Evolutionary conservation across 2,797 vertebrate genomes (phyloP).

Genomic region (Rhabdophis nuchalis): DNA sequence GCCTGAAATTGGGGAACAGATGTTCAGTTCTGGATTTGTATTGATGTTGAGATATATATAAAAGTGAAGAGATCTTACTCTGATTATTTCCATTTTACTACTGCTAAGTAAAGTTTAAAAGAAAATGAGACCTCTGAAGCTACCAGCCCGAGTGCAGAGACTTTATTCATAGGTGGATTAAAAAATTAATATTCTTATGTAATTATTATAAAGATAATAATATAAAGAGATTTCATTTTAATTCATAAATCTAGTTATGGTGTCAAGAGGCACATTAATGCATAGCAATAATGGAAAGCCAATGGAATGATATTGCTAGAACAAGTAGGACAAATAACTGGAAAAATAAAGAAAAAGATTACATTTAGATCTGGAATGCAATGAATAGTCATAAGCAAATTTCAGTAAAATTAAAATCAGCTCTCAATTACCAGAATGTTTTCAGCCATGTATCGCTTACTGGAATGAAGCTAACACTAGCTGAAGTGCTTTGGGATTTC

Average conservation of each 20-base stretch:
- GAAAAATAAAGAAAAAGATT: neutral
- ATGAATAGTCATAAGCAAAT: neutral
- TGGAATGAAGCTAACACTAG: neutral
- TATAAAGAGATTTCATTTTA: neutral
- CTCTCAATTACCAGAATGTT: neutral
- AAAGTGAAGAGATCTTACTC: neutral
- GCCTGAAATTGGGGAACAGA: neutral
- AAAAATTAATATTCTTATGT: neutral
- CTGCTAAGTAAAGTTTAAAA: neutral
- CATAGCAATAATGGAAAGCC: neutral
- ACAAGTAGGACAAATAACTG: neutral
- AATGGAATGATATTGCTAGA: neutral
- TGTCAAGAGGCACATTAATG: neutral
- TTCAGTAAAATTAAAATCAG: neutral
- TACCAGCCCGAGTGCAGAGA: neutral
- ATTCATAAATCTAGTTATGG: neutral
- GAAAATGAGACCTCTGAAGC: neutral
- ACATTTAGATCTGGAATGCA: neutral
- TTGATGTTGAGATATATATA: neutral
- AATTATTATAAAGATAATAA: neutral
- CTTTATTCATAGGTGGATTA: neutral
- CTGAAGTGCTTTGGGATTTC: neutral
- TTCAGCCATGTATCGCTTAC: neutral
- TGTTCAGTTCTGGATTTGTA: neutral
- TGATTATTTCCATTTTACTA: neutral